Conservation (phyloP, 1,140 invertebrate genomes). For the Drosophila bifasciata region DNA sequence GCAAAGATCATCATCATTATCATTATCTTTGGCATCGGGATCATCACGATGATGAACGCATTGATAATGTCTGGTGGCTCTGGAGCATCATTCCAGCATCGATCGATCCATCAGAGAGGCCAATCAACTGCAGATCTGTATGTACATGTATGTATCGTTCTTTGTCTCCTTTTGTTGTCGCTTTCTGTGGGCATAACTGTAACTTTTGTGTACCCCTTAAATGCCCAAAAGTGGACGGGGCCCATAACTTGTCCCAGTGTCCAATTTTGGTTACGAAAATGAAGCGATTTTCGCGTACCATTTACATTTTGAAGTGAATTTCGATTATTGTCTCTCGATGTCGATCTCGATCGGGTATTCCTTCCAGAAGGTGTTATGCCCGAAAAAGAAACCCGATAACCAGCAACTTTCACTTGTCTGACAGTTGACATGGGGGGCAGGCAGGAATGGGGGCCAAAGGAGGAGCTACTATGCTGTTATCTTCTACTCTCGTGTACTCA, state of each 20-base stretch:
- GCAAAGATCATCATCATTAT: slow-evolving; percentile 56
- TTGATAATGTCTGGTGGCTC: slow-evolving; percentile 48
- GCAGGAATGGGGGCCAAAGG: slow-evolving; percentile 33
- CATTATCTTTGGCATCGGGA: slow-evolving; percentile 28
- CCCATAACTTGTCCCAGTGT: slow-evolving; percentile 34
- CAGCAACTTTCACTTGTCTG: slow-evolving; percentile 67
- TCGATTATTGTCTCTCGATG: slow-evolving; percentile 76
- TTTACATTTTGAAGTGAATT: slow-evolving; percentile 70
- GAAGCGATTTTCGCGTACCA: slow-evolving; percentile 74
- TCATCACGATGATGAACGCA: slow-evolving; percentile 30
- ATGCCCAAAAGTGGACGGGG: slow-evolving; percentile 30
- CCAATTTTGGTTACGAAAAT: slow-evolving; percentile 46
- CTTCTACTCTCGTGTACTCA: too few relatives aligned
- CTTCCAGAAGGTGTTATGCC: slow-evolving; percentile 54
- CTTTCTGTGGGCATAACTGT: slow-evolving; percentile 57
- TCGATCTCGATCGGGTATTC: slow-evolving; percentile 54
- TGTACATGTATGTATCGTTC: slow-evolving; percentile 11
- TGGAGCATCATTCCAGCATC: background rate
- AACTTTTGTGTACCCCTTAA: slow-evolving; percentile 42
- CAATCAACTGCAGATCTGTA: slow-evolving; percentile 22
- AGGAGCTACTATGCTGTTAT: background rate
- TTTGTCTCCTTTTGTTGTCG: slow-evolving; percentile 8
- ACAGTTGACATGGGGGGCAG: background rate
- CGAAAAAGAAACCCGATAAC: slow-evolving; percentile 36
- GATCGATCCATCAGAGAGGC: slow-evolving; percentile 16